Conservation (phyloP, 2,113 vertebrate species). For the Antechinus flavipes region DNA sequence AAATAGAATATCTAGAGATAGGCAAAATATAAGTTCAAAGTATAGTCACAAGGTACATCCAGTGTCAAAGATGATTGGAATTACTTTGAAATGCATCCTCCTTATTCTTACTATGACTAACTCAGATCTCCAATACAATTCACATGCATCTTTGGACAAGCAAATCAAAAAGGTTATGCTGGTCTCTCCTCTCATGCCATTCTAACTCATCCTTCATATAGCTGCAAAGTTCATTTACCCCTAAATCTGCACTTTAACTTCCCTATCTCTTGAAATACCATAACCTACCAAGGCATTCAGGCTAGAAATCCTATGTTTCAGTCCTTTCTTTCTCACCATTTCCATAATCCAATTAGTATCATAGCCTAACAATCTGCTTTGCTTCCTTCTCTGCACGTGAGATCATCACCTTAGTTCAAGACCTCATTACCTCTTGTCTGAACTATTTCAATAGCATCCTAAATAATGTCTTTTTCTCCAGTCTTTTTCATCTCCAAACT, state of each 20-base stretch:
- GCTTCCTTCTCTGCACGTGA: background rate
- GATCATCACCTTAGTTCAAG: background rate
- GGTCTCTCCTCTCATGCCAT: background rate
- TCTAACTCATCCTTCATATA: background rate
- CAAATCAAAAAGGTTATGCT: background rate
- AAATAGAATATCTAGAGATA: background rate
- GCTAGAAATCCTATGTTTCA: background rate
- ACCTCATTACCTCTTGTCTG: background rate
- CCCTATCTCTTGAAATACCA: background rate
- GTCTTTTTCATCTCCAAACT: background rate
- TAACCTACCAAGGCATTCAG: background rate
- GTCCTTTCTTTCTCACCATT: background rate
- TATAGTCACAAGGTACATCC: background rate
- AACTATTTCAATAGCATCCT: background rate
- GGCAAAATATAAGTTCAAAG: background rate
- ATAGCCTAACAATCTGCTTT: background rate
- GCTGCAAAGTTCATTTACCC: background rate
- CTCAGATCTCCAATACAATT: background rate
- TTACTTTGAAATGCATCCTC: background rate
- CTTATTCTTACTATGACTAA: background rate
- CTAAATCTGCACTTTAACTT: background rate
- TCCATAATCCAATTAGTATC: background rate
- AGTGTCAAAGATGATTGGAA: background rate
- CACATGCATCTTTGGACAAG: background rate
- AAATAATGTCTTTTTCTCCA: background rate